Evolutionary conservation across 2,797 vertebrate genomes (phyloP).

Genomic region (Notolabrus celidotus): DNA sequence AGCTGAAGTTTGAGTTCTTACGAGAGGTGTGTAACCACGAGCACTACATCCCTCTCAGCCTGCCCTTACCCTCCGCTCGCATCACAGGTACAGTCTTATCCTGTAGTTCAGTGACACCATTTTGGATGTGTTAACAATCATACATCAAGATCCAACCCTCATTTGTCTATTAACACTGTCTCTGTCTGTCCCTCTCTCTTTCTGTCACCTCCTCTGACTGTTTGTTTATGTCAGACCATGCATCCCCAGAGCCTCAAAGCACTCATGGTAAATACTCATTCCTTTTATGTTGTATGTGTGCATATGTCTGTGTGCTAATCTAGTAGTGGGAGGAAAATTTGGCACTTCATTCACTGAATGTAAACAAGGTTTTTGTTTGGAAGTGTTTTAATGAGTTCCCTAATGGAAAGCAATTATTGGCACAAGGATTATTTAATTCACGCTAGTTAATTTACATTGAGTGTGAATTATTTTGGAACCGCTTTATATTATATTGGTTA

Average conservation of each 20-base stretch:
- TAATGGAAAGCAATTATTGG: constrained; percentile 45
- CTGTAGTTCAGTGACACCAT: background rate
- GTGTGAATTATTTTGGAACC: background rate
- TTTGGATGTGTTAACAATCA: constrained; percentile 46
- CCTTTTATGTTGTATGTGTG: constrained; percentile 21
- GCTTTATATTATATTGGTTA: too few species aligned
- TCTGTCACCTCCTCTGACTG: constrained; percentile 46
- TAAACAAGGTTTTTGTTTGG: constrained; percentile 31
- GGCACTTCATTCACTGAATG: constrained; percentile 37
- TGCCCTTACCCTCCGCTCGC: constrained; percentile 92
- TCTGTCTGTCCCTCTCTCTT: constrained; percentile 43
- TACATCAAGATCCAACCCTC: constrained; percentile 51
- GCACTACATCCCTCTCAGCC: constrained; percentile 96
- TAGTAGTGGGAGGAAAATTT: constrained; percentile 16
- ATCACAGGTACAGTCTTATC: constrained; percentile 87
- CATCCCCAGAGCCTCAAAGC: constrained; percentile 80
- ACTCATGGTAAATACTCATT: constrained; percentile 83
- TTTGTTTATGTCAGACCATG: constrained; percentile 83
- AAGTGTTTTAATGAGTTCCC: constrained; percentile 21
- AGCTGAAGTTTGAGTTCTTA: constrained; percentile 97
- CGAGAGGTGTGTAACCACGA: constrained; percentile 98
- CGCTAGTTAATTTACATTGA: constrained; percentile 17
- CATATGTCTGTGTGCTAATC: constrained; percentile 19
- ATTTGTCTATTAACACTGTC: constrained; percentile 69
- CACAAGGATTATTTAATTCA: constrained; percentile 20